Evolutionary conservation across 2,113 vertebrate species (phyloP), one percentile per base, ranked within the genome.

Genomic region (Hystrix cristata): DNA sequence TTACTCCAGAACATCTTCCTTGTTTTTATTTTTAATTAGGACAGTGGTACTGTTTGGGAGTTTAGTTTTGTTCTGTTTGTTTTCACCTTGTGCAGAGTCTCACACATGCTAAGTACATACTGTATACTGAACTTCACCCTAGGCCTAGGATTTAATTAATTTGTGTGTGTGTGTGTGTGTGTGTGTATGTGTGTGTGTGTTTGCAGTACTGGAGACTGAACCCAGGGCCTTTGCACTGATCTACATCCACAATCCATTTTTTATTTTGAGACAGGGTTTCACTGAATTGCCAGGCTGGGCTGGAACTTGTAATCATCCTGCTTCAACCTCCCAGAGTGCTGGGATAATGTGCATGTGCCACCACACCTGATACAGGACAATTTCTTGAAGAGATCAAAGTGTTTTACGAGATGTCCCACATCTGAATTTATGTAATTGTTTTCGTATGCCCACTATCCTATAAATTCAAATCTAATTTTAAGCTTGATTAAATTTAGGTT

Each of bases 391-490:
- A 83, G 5, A 59, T 55, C 53, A 72, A 46, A 48, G 82, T 19
- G 14, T 62, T n/a, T 96, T 84, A 67, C 12, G 88, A 27, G 83
- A 10, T 90, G 51, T 78, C 21, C 48, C 15, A 84, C 14, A 18
- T 71, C 34, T 71, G 29, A 27, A 85, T 67, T 65, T 65, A 23
- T 86, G 0, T 89, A 46, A 62, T 86, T 90, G 12, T 93, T 79
- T 67, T 84, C 91, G 74, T 91, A 79, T 89, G 29, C 13, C 51
- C 18, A 34, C 0, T 85, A n/a, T 34, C 21, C n/a, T 84, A 1
- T 87, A 93, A 71, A 51, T 6, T 69, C 82, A 46, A 19, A 71
- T 94, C 15, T 80, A 71, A 79, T 72, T 91, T 91, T 90, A 90
- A 65, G 14, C 81, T 85, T 90, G n/a, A 55, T 55, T 87, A 91